These are phyloP conservation scores for Morpho achilles DNA, from an alignment of 2,888 invertebrate genomes.

Conservation along the genomic window DNA sequence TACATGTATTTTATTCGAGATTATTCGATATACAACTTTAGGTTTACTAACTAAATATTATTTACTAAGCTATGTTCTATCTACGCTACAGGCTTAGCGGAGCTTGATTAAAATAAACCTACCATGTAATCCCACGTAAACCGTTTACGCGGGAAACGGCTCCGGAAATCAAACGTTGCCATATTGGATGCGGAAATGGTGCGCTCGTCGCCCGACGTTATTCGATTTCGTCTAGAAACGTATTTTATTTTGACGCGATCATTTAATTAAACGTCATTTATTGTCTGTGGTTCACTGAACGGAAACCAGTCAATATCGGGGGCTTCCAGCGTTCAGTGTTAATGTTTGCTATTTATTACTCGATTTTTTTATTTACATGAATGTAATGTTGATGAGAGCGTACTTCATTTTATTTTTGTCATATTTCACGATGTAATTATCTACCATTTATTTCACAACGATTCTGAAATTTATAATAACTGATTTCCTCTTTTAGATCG, in stretches of 20 bases:
- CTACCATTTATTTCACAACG: no score
- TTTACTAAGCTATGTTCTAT: no score
- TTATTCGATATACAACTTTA: no score
- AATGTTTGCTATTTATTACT: no score
- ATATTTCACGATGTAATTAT: no score
- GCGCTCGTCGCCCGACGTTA: constrained; percentile 40
- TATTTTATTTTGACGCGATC: constrained; percentile 27
- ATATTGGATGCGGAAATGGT: constrained; percentile 74
- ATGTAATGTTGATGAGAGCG: no score
- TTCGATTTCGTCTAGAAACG: constrained; percentile 35
- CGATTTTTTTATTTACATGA: no score
- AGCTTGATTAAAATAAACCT: constrained; percentile 52
- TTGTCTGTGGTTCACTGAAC: constrained; percentile 15
- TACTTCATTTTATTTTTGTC: no score
- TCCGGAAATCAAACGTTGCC: constrained; percentile 74
- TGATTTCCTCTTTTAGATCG: no score
- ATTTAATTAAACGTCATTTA: constrained; percentile 30
- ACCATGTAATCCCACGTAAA: constrained; percentile 63
- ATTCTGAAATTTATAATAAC: no score
- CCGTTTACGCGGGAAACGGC: constrained; percentile 56
- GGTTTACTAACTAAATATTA: no score
- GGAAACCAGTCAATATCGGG: constrained; percentile 10
- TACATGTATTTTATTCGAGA: no score
- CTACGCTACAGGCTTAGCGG: neutral
- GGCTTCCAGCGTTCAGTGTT: neutral